Percentiles rank a stretch among this genome's conserved stretches.
These are phyloP conservation scores for Drosophila pegasa DNA, from an alignment of 2,888 invertebrate species.

Conservation along the genomic window DNA sequence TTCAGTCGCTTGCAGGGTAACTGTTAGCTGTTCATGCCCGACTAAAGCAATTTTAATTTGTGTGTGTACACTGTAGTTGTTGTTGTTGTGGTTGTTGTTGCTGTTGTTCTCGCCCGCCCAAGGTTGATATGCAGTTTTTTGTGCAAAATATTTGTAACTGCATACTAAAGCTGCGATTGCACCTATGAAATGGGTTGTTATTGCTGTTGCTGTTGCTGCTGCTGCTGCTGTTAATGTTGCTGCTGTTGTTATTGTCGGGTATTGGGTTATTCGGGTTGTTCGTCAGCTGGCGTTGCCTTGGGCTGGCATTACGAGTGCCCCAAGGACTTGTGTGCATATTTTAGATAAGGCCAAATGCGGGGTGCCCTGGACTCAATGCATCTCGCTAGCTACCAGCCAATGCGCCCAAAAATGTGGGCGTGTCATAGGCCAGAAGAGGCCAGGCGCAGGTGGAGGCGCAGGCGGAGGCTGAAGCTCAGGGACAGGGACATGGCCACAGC, in stretches of 20 bases:
- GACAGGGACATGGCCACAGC: constrained; percentile 66
- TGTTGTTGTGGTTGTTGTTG: constrained; percentile 18
- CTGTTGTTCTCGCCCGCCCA: constrained; percentile 32
- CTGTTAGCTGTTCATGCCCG: neutral
- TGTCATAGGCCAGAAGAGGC: constrained; percentile 6
- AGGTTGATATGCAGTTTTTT: constrained; percentile 49
- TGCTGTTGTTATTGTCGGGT: constrained; percentile 19
- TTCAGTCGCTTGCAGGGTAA: neutral
- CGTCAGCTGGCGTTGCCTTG: constrained; percentile 62
- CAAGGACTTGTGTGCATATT: constrained; percentile 78
- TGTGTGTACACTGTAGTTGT: constrained; percentile 20
- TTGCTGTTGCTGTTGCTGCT: constrained; percentile 32
- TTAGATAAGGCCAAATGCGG: constrained; percentile 79
- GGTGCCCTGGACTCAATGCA: constrained; percentile 54
- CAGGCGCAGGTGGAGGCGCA: constrained; percentile 26
- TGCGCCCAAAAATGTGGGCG: constrained; percentile 43
- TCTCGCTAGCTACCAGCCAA: constrained; percentile 41
- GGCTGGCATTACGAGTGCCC: constrained; percentile 64
- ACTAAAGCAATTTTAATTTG: constrained; percentile 6
- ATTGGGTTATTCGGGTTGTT: constrained; percentile 24
- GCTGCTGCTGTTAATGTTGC: constrained; percentile 13
- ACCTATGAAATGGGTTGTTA: constrained; percentile 11
- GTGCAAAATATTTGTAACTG: constrained; percentile 47
- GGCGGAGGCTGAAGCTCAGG: constrained; percentile 46
- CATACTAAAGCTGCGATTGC: constrained; percentile 20